Base-by-base conservation (phyloP, 1,140 invertebrate genomes). In the Drosophila baimaii region DNA sequence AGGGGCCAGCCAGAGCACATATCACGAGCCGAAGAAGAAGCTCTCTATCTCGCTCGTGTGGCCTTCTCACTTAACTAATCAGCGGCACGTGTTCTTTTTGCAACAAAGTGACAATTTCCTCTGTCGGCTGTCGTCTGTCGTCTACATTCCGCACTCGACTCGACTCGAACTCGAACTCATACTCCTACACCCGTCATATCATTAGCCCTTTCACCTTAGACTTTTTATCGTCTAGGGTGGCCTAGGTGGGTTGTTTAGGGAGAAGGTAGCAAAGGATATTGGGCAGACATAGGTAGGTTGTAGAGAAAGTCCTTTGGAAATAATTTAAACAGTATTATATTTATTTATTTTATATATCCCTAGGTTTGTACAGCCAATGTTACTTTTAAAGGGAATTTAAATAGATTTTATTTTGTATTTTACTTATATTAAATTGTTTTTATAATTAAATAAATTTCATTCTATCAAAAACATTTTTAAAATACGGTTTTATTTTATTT, bases 21-120 rank as follows among this genome's bases (percentile, higher is more conserved):
- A 65, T 55, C 58, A 65, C 71, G 23, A 43, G 46, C 59, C 37
- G 41, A 71, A 54, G 33, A 52, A 65, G 33, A 47, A 43, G 10
- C 37, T 51, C 46, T 58, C 37, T 58, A 37, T 76, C 58, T 69
- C 47, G 44, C 52, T 65, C 72, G 58, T 76, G 54, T 33, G 73
- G 62, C 73, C 73, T 77, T 77, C 73, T 68, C 55, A 66, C 63
- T 76, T 58, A 66, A 77, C 82, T 88, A 88, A 88, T 88, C 84
- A 88, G 80, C 65, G 80, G 80, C 84, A 88, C 84, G 84, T 88
- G 84, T 88, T 89, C 52, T 77, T 84, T 77, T 65, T 78, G 80
- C 84, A 88, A 80, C 77, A 89, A 80, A 77, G 69, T 84, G 84
- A 84, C 84, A 89, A 84, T 89, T 88, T 89, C 77, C 64, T 75